Base-by-base conservation (phyloP, 2,113 vertebrate genomes). In the Prinia subflava region DNA sequence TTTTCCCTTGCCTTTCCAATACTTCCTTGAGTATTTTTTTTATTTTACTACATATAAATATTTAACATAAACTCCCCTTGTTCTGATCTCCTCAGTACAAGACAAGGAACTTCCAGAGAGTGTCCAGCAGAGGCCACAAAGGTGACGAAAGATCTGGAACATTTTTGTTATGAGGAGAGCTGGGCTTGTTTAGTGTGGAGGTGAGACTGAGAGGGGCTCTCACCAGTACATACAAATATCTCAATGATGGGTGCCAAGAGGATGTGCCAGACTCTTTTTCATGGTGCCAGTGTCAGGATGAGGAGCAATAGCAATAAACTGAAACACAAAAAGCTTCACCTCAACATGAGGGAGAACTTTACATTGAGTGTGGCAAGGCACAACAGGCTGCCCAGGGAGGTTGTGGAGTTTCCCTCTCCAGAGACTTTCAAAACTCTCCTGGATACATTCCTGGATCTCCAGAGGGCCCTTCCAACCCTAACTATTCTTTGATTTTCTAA, bases 221-320 rank as follows among this genome's bases (percentile, higher is more conserved):
- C 47, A 25, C 41, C 30, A 47, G 13, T 55, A 8, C 14, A 30
- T 21, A n/a, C 15, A 49, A 35, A 42, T 57, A 71, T 42, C 30
- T 80, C 35, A 21, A 35, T 56, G 17, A 20, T 4, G 3, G 6
- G 21, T 79, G 35, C 28, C 49, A 63, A 35, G 41, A 39, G 11
- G 8, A 35, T 25, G 20, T 25, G 13, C 27, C 50, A 37, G 25
- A 37, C 31, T 64, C 5, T 10, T 55, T 47, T 10, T 7, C 0
- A 0, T 35, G 31, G 17, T 35, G 25, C 11, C 35, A 56, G 30
- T 0, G 0, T 49, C 7, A 31, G 25, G n/a, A 47, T 21, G 56
- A 31, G 30, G 31, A 56, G 17, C 21, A 80, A 50, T 27, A 6
- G 9, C 21, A 30, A 23, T 50, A 35, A 71, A 64, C 6, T 37